Evolutionary conservation across 2,113 vertebrate genomes (phyloP).

Genomic region (Xerus inauris): DNA sequence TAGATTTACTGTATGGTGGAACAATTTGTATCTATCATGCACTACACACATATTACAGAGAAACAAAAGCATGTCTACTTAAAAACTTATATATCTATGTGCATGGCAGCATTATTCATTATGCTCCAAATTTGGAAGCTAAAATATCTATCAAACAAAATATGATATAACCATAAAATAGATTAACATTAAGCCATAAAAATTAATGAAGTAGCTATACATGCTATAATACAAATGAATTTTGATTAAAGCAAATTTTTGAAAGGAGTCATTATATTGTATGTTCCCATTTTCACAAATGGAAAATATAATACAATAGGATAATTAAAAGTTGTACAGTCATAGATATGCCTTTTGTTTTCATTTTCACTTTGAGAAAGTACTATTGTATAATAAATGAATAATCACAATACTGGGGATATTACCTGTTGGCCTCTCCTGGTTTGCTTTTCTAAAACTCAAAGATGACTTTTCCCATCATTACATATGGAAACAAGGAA

Average conservation of each 20-base stretch:
- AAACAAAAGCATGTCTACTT: background rate
- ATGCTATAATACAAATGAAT: background rate
- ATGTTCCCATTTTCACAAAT: background rate
- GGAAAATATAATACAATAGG: background rate
- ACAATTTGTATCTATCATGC: background rate
- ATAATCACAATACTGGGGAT: background rate
- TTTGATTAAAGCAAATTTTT: background rate
- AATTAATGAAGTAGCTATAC: background rate
- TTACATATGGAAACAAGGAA: background rate
- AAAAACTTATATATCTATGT: background rate
- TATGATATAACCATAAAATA: background rate
- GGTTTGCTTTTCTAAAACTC: background rate
- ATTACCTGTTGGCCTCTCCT: background rate
- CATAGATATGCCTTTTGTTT: background rate
- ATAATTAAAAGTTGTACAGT: background rate
- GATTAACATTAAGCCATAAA: too few relatives aligned
- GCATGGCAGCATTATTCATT: background rate
- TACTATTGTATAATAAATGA: background rate
- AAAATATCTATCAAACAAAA: background rate
- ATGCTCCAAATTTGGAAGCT: background rate
- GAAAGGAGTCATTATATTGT: background rate
- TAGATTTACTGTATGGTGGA: background rate
- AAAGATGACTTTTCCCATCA: background rate
- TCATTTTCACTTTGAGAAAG: background rate
- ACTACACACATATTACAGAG: background rate